phyloP scores from a whole-genome alignment of 1,140 invertebrate genomes.

The Glomeris maerens region DNA sequence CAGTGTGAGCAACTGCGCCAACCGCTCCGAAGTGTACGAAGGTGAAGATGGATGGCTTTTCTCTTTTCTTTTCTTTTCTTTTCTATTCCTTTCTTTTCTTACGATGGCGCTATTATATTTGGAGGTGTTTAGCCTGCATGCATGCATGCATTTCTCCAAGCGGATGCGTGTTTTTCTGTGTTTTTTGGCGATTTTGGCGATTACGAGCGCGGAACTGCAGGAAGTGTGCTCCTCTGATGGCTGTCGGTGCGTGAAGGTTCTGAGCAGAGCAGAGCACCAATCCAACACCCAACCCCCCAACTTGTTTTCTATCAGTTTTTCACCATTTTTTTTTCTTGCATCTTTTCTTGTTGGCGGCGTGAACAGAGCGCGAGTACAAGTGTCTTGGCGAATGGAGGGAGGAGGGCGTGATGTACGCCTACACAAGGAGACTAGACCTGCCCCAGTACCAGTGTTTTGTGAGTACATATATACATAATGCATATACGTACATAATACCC shows the following conservation, averaged over 20 bases:
- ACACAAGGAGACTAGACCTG: constrained; percentile 49
- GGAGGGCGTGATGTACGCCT: constrained; percentile 48
- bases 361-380: constrained; percentile 49
- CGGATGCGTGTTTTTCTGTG: background rate
- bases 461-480: constrained; percentile 17
- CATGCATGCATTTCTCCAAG: background rate
- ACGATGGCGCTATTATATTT: background rate
- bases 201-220: no score
- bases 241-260: no score
- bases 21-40: constrained; percentile 45
- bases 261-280: no score
- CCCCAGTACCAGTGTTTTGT: constrained; percentile 53
- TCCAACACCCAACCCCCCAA: no score
- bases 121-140: background rate
- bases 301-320: no score
- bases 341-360: no score
- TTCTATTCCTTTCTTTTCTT: constrained; percentile 2
- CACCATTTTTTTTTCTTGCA: no score
- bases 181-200: no score
- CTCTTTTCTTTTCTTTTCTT: background rate
- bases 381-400: constrained; percentile 57
- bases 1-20: constrained; percentile 46
- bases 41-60: constrained; percentile 37
- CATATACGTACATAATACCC: no score
- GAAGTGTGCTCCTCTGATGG: no score